Evolutionary conservation across 64 coral and sea anemone genomes (phyloP), one percentile per base, ranked within the genome.

Genomic region (Acropora yongei): DNA sequence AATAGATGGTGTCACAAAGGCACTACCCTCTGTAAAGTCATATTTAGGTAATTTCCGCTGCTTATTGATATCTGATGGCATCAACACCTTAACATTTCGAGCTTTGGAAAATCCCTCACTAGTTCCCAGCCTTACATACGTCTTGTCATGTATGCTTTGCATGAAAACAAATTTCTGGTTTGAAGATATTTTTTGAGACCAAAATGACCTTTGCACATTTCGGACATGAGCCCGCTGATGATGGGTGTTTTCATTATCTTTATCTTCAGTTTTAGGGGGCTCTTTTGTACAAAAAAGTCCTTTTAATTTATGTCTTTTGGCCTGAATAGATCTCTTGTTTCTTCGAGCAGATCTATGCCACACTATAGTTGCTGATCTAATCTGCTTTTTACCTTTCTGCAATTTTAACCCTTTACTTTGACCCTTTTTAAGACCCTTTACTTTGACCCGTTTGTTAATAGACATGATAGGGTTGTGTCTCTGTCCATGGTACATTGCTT

Each of bases 401-500:
- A 30, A 30, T 30, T 30, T 30, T 30, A 30, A 30, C 30, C 30
- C 30, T 30, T 30, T 30, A 30, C 30, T 30, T 30, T 30, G 30
- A 30, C 49, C 2, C 51, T n/a, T 6, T 7, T 19, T 42, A 49
- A 63, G 58, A 63, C 11, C 58, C 58, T 63, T 63, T 63, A 18
- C 58, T 63, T 63, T 63, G 58, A 63, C 58, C 58, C 80, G 78
- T 19, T 73, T 67, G 89, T 43, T 74, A 2, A n/a, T 84, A 43
- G 63, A 91, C 89, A 91, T 91, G 12, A 83, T 71, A 41, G 89
- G 8, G 20, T 76, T 60, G 0, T 91, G 66, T 57, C 79, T 72
- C 44, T 79, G 78, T 44, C 89, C 89, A 91, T 91, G 89, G 51
- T 91, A 91, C 4, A 72, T 84, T 57, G 89, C 80, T 58, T 91